Evolutionary conservation across 2,888 invertebrate species (phyloP).

Genomic region (Monoplex corrugatus): DNA sequence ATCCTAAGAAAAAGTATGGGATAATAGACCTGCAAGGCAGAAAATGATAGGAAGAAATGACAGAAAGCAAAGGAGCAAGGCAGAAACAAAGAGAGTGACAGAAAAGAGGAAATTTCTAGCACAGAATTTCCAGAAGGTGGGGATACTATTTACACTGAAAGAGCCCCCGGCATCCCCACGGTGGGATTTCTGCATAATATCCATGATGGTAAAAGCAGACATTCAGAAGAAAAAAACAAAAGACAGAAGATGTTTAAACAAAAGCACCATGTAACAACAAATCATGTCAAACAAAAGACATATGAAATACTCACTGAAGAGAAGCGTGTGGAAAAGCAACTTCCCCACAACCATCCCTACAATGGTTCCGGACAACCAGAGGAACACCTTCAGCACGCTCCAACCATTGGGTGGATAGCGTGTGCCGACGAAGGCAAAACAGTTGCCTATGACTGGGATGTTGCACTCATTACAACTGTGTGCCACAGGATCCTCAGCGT

Average conservation of each 20-base stretch:
- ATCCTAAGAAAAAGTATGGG: too few relatives aligned
- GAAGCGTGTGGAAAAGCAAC: constrained; percentile 81
- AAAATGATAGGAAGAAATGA: too few relatives aligned
- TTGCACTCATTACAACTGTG: constrained; percentile 83
- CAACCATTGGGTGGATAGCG: constrained; percentile 82
- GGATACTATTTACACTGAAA: too few relatives aligned
- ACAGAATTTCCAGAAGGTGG: too few relatives aligned
- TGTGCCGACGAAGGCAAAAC: constrained; percentile 83
- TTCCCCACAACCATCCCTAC: constrained; percentile 83
- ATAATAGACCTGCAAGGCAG: too few relatives aligned
- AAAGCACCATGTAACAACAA: neutral
- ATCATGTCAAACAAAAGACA: neutral
- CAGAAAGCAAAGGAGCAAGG: too few relatives aligned
- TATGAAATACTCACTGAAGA: constrained; percentile 80
- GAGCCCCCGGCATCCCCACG: too few relatives aligned
- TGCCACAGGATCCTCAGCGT: constrained; percentile 84
- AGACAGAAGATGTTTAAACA: neutral
- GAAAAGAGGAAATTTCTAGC: too few relatives aligned
- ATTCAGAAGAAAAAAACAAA: too few relatives aligned
- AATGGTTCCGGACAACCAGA: constrained; percentile 82
- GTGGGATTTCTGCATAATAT: too few relatives aligned
- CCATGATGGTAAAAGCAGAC: too few relatives aligned
- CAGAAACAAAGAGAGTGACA: too few relatives aligned
- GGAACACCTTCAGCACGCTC: constrained; percentile 79
- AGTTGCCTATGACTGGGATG: constrained; percentile 83